Percentiles rank a stretch among this genome's conserved stretches.
Conservation (phyloP, 1,140 invertebrate genomes). For the Cotesia typhae region DNA sequence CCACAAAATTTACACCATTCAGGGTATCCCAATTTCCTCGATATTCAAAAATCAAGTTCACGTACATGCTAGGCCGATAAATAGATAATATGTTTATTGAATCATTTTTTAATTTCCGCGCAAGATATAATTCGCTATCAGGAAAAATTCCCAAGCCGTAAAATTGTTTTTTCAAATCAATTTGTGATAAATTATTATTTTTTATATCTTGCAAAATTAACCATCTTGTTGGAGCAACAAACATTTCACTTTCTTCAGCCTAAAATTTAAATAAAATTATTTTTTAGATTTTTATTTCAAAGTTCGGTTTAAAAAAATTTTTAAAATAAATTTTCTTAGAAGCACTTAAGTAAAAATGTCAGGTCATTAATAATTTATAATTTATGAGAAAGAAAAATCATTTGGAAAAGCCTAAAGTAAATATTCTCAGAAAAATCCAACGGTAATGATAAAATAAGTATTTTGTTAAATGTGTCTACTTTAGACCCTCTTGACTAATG, state of each 20-base stretch:
- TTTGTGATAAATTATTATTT: conserved; percentile 16
- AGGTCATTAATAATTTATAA: too few relatives aligned
- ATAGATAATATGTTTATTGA: conserved; percentile 43
- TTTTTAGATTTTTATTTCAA: too few relatives aligned
- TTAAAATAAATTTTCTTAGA: too few relatives aligned
- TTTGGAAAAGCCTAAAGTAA: too few relatives aligned
- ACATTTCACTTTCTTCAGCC: conserved; percentile 45
- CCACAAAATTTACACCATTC: conserved; percentile 36
- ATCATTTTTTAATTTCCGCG: conserved; percentile 15
- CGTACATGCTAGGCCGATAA: conserved; percentile 45
- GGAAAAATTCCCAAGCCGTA: conserved; percentile 40
- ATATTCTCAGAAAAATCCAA: too few relatives aligned
- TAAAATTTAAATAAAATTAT: conserved; percentile 28
- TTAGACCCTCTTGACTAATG: too few relatives aligned
- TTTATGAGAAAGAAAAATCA: too few relatives aligned
- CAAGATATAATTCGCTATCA: conserved; percentile 50
- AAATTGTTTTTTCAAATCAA: conserved; percentile 36
- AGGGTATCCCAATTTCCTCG: conserved; percentile 48
- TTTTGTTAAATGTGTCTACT: too few relatives aligned
- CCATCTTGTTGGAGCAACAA: conserved; percentile 52
- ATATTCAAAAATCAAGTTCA: conserved; percentile 42
- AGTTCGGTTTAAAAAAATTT: too few relatives aligned
- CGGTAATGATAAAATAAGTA: too few relatives aligned
- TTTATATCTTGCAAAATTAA: conserved; percentile 45
- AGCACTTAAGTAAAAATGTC: too few relatives aligned